A percentile compares a stretch with the other conserved stretches of the same genome.
Conservation (phyloP, 2,888 invertebrate genomes). For the Xestia xanthographa region DNA sequence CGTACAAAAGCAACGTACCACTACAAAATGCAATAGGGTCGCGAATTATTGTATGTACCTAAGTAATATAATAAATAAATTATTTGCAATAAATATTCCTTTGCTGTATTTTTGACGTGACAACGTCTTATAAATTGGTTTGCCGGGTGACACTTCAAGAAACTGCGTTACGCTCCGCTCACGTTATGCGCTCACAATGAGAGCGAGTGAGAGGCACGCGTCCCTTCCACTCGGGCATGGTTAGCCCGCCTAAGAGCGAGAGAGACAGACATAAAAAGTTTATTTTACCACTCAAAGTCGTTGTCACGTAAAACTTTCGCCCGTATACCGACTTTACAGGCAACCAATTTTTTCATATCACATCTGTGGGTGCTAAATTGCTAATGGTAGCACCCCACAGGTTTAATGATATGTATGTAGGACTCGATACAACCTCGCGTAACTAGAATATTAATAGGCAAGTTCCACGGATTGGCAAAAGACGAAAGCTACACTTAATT, state of each 20-base stretch:
- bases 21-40: constrained; percentile 7
- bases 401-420: constrained; percentile 12
- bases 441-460: constrained; percentile 65
- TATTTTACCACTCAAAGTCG: too few species aligned
- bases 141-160: too few species aligned
- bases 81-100: constrained; percentile 32
- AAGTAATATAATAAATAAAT: constrained; percentile 14
- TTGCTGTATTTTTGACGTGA: constrained; percentile 22
- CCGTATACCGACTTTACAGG: too few species aligned
- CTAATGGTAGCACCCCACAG: not conserved
- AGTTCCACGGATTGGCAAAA: constrained; percentile 68
- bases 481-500: constrained; percentile 56
- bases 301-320: too few species aligned
- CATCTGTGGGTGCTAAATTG: not conserved
- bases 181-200: too few species aligned
- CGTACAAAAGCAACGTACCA: not conserved
- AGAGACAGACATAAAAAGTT: too few species aligned
- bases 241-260: too few species aligned
- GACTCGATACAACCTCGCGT: constrained; percentile 27
- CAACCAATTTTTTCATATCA: constrained; percentile 31
- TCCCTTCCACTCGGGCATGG: too few species aligned
- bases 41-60: not conserved
- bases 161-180: too few species aligned
- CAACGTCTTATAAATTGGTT: too few species aligned
- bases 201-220: too few species aligned